Evolutionary conservation across 2,797 vertebrate species (phyloP).

Genomic region (Huso huso): DNA sequence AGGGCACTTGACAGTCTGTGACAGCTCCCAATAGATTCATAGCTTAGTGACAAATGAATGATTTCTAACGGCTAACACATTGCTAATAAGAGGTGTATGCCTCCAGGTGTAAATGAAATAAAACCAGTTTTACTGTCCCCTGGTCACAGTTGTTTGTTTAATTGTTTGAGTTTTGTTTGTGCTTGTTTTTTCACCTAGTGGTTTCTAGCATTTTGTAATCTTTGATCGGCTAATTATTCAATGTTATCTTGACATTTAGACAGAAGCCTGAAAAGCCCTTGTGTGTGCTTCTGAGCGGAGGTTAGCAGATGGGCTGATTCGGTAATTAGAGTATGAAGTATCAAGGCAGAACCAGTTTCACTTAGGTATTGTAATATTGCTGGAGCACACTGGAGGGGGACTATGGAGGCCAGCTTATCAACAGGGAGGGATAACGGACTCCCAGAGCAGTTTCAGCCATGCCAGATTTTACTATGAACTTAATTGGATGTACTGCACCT

Average conservation of each 20-base stretch:
- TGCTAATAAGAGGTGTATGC: constrained; percentile 24
- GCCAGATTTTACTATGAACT: constrained; percentile 18
- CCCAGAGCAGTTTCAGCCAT: constrained; percentile 22
- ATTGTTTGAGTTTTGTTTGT: too few relatives aligned
- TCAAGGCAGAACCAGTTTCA: constrained; percentile 14
- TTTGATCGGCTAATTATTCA: constrained; percentile 16
- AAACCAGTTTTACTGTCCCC: background rate
- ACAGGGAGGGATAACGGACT: background rate
- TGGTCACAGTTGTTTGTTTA: background rate
- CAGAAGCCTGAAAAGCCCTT: constrained; percentile 9
- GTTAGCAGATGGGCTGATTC: constrained; percentile 19
- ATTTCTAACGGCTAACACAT: constrained; percentile 25
- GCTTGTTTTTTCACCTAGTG: background rate
- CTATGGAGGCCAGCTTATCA: constrained; percentile 3
- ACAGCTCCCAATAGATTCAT: constrained; percentile 44
- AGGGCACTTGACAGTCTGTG: too few relatives aligned
- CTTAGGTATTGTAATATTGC: constrained; percentile 12
- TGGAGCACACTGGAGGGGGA: background rate
- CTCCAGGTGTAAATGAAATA: constrained; percentile 5
- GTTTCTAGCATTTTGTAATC: background rate
- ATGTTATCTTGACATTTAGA: constrained; percentile 11
- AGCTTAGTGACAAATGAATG: constrained; percentile 38
- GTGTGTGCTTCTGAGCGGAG: background rate
- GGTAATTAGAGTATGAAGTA: background rate
- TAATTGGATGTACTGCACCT: constrained; percentile 17